Conservation (phyloP, 2,797 vertebrate genomes). For the Premnoplex brunnescens region DNA sequence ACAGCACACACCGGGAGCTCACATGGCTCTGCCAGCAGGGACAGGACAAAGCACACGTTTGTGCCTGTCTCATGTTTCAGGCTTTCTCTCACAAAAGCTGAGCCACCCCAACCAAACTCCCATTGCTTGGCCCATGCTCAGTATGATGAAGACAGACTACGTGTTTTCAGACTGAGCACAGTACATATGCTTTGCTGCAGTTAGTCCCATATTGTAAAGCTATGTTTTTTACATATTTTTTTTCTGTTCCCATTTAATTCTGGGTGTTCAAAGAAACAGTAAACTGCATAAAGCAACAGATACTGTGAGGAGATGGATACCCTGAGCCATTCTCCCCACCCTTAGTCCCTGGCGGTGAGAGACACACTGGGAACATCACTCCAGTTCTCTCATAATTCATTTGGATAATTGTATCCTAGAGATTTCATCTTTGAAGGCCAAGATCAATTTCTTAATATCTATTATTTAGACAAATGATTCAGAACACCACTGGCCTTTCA, state of each 20-base stretch:
- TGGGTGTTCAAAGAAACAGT: background rate
- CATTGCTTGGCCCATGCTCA: background rate
- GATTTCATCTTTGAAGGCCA: background rate
- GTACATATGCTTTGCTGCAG: background rate
- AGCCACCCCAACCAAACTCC: background rate
- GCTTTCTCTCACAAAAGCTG: background rate
- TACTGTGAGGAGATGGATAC: background rate
- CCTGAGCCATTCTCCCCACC: background rate
- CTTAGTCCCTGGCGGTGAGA: background rate
- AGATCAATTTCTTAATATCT: background rate
- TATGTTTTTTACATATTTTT: background rate
- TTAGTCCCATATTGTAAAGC: background rate
- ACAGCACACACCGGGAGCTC: background rate
- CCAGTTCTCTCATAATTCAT: background rate
- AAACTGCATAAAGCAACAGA: background rate
- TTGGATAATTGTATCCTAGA: background rate
- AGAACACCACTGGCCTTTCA: background rate
- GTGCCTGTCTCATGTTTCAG: background rate
- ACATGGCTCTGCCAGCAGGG: background rate
- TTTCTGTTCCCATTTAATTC: constrained; percentile 36
- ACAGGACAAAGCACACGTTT: background rate
- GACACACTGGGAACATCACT: background rate
- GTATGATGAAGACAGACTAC: background rate
- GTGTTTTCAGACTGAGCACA: background rate
- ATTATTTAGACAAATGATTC: background rate